Base-by-base conservation (phyloP, 2,113 vertebrate genomes). In the Sialia sialis region DNA sequence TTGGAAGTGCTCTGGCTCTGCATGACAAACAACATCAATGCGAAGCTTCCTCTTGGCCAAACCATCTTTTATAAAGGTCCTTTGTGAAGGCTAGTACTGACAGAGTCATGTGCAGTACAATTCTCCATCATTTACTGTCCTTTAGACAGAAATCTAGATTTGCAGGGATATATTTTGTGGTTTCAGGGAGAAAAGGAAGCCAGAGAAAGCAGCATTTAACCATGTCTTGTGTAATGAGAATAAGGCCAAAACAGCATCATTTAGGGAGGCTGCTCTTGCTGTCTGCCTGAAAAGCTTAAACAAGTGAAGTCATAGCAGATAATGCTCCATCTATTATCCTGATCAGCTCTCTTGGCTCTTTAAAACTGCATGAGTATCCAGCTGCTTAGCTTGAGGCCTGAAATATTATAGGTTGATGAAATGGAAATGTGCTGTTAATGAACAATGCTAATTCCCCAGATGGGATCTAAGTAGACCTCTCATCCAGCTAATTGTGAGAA, bases 401-500 rank as follows among this genome's bases (percentile, higher is more conserved):
- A 76, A 93, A 82, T 90, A 76, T 2, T 74, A 36, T 9, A 63
- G 67, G 54, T 5, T 93, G 93, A 73, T 93, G 87, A 85, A 83
- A 93, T 83, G 68, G 91, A 88, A 93, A 90, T 90, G 75, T 23
- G 52, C 63, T 83, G 48, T 93, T 96, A 95, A 95, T 89, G 90
- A 89, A 84, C 84, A 91, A 26, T 95, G 82, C 67, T 95, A 94
- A 93, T 96, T 96, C 64, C 91, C 87, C 93, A 91, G 59, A 81
- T 91, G 94, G 82, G 67, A 34, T 93, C 75, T 67, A 77, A 91
- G 84, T 27, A 93, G 93, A 54, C 81, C 67, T 80, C 55, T 94
- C 70, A 93, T 87, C 46, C 55, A 86, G 16, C 91, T 94, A 96
- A 95, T 95, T 94, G 95, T 93, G 88, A 95, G 94, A 94, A 90